These are phyloP conservation scores for Erythrocercus mccallii DNA, from an alignment of 2,113 vertebrate species.

Conservation along the genomic window DNA sequence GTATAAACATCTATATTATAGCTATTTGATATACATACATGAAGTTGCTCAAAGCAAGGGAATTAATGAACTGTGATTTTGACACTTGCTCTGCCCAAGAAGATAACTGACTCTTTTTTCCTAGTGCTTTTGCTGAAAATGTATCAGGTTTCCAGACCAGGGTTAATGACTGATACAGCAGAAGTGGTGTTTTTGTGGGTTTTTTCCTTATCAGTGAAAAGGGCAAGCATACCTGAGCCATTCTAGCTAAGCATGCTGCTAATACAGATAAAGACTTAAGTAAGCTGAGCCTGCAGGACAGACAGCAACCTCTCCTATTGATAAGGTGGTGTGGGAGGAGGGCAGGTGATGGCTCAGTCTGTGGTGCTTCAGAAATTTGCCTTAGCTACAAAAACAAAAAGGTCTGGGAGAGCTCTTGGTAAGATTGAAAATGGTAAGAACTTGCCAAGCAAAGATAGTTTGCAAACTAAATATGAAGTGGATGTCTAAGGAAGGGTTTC, in stretches of 20 bases:
- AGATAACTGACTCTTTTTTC: not conserved
- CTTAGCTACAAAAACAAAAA: not conserved
- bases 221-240: not conserved
- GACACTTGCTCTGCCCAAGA: not conserved
- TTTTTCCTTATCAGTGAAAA: not conserved
- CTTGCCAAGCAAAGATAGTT: not conserved
- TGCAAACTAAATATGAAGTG: not conserved
- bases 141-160: not conserved
- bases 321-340: not conserved
- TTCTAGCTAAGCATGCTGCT: not conserved
- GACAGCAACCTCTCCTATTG: not conserved
- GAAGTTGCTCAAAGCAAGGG: not conserved
- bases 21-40: not conserved
- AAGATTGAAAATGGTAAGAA: not conserved
- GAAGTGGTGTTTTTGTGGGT: accelerated
- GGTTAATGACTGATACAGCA: not conserved
- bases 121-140: not conserved
- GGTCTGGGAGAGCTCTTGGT: not conserved
- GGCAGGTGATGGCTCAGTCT: not conserved
- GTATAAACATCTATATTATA: not conserved
- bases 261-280: not conserved
- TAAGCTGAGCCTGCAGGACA: not conserved
- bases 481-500: not conserved
- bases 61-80: not conserved
- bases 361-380: not conserved